Evolutionary conservation across 2,113 vertebrate species (phyloP).

Genomic region (Pollachius pollachius): DNA sequence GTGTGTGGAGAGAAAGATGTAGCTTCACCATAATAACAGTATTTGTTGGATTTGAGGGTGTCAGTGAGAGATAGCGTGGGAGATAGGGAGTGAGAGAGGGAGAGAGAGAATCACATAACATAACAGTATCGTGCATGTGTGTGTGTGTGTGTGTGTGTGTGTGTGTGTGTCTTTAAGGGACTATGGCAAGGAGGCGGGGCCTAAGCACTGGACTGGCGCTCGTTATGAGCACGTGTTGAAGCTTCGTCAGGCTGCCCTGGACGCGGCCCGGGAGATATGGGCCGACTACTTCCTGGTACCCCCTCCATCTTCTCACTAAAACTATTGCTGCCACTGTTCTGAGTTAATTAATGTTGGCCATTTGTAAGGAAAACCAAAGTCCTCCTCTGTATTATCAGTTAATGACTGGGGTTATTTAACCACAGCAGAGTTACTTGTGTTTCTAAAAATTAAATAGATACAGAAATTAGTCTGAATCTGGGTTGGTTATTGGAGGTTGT

Average conservation of each 20-base stretch:
- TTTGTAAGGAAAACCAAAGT: no score
- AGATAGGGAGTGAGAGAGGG: no score
- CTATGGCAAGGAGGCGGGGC: constrained; percentile 80
- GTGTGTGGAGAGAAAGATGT: constrained; percentile 61
- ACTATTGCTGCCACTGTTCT: background rate
- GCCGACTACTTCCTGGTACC: constrained; percentile 85
- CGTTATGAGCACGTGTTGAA: constrained; percentile 88
- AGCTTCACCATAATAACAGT: background rate
- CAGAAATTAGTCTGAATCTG: no score
- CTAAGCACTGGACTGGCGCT: constrained; percentile 83
- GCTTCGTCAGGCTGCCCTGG: constrained; percentile 83
- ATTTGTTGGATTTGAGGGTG: background rate
- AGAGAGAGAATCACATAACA: no score
- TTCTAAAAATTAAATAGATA: no score
- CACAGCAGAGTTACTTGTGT: no score
- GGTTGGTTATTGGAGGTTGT: no score
- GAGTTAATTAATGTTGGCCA: background rate
- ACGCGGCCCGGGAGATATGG: constrained; percentile 82
- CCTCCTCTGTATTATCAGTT: no score
- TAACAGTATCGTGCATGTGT: background rate
- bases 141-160: constrained; percentile 9
- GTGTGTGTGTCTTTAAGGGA: constrained; percentile 46
- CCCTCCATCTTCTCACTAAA: background rate
- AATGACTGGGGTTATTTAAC: no score
- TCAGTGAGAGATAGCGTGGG: no score